These are phyloP conservation scores for Cygnus atratus DNA, from an alignment of 2,113 vertebrate species.

Conservation along the genomic window DNA sequence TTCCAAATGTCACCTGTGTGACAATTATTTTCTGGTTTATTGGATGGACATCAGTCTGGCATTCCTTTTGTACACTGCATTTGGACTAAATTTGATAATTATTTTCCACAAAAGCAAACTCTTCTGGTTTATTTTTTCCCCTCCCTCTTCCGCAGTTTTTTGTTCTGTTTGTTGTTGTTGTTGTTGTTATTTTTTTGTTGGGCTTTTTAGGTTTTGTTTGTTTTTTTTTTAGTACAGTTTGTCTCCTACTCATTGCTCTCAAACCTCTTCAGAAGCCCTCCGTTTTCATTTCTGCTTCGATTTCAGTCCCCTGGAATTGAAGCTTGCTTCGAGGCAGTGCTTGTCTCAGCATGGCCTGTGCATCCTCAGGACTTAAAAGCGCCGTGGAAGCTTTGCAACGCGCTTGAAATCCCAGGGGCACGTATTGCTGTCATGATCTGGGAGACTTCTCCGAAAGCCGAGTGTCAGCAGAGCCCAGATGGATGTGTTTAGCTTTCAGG, in stretches of 20 bases:
- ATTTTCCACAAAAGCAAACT: neutral
- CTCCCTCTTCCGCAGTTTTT: neutral
- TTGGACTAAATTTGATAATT: neutral
- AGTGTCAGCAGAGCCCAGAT: neutral
- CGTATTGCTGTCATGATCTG: fast-evolving
- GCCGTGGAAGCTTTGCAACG: neutral
- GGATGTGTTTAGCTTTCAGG: neutral
- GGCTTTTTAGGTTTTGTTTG: too few relatives aligned
- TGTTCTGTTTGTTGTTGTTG: neutral
- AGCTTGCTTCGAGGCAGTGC: fast-evolving
- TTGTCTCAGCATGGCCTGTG: neutral
- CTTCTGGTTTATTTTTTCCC: neutral
- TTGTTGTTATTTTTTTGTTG: too few relatives aligned
- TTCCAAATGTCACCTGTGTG: neutral
- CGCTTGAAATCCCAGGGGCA: neutral
- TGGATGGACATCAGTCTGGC: neutral
- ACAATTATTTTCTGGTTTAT: neutral
- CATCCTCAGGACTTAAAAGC: neutral
- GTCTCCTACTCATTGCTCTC: fast-evolving
- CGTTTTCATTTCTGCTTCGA: neutral
- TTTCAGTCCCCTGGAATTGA: neutral
- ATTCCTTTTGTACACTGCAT: neutral
- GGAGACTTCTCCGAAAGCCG: neutral
- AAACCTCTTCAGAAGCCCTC: neutral
- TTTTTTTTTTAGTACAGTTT: neutral